Conservation (phyloP, 1,140 invertebrate species). For the Limonius californicus region DNA sequence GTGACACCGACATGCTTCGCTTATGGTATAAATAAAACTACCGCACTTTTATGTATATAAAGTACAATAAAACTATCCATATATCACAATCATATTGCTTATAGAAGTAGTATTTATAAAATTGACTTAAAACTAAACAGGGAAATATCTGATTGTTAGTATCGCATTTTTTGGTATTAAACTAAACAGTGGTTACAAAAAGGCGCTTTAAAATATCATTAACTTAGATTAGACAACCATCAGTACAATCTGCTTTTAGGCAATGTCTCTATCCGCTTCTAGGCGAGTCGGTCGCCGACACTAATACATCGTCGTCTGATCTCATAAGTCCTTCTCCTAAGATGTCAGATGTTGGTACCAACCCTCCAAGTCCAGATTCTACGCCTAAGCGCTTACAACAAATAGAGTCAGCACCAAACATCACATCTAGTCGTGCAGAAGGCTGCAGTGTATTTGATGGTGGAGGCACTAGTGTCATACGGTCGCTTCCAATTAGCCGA, state of each 20-base stretch:
- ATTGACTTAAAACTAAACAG: no score
- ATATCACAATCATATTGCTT: no score
- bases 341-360: slow-evolving; percentile 51
- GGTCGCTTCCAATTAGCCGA: slow-evolving; percentile 32
- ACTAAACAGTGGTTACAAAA: no score
- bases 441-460: slow-evolving; percentile 43
- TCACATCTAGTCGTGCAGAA: slow-evolving; percentile 37
- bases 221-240: slow-evolving; percentile 29
- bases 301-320: slow-evolving; percentile 82
- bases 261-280: slow-evolving; percentile 48
- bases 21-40: no score
- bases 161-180: no score
- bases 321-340: slow-evolving; percentile 71
- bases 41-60: no score
- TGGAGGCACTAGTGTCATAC: slow-evolving; percentile 43
- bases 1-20: no score
- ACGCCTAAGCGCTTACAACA: slow-evolving; percentile 35
- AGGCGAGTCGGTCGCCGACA: slow-evolving; percentile 86
- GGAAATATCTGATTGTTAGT: no score
- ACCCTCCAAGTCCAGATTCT: slow-evolving; percentile 42
- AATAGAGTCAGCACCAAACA: slow-evolving; percentile 35
- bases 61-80: no score
- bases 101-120: no score
- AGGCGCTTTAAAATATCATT: neutral
- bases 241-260: slow-evolving; percentile 43